Conservation (phyloP, 1,140 invertebrate species). For the Heliconius nattereri region DNA sequence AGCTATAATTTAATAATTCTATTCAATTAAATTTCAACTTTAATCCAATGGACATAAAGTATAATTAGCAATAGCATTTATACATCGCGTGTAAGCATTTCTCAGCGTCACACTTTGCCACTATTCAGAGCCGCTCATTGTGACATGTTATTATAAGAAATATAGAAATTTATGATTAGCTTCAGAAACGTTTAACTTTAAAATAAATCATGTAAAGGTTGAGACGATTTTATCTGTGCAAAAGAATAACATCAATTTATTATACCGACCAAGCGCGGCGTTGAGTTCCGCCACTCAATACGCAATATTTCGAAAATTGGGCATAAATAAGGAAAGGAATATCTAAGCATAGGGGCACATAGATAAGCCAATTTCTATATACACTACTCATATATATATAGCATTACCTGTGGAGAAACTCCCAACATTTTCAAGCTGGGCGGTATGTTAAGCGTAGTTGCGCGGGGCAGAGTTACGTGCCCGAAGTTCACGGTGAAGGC, state of each 20-base stretch:
- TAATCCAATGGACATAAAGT: not conserved
- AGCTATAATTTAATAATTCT: slow-evolving; percentile 6
- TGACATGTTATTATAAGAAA: slow-evolving; percentile 18
- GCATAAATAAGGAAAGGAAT: not conserved
- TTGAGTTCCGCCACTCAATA: not conserved
- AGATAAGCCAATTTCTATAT: too few relatives aligned
- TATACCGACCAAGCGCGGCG: not conserved
- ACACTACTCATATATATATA: not conserved
- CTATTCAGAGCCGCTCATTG: slow-evolving; percentile 6
- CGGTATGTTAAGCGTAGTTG: slow-evolving; percentile 88
- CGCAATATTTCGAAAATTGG: not conserved
- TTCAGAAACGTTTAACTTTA: not conserved
- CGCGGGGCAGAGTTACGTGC: slow-evolving; percentile 87
- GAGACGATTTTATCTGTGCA: not conserved
- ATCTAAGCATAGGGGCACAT: too few relatives aligned
- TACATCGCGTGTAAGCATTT: slow-evolving; percentile 8
- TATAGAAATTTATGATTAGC: slow-evolving; percentile 12
- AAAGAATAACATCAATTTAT: not conserved
- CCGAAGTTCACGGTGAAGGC: slow-evolving; percentile 95
- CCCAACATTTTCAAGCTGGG: slow-evolving; percentile 96
- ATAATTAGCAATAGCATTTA: not conserved
- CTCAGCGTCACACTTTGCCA: slow-evolving; percentile 19
- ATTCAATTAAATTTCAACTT: not conserved
- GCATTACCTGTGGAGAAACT: slow-evolving; percentile 92
- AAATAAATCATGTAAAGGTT: not conserved